phyloP scores from a whole-genome alignment of 2,113 vertebrate species.

The Procavia capensis region DNA sequence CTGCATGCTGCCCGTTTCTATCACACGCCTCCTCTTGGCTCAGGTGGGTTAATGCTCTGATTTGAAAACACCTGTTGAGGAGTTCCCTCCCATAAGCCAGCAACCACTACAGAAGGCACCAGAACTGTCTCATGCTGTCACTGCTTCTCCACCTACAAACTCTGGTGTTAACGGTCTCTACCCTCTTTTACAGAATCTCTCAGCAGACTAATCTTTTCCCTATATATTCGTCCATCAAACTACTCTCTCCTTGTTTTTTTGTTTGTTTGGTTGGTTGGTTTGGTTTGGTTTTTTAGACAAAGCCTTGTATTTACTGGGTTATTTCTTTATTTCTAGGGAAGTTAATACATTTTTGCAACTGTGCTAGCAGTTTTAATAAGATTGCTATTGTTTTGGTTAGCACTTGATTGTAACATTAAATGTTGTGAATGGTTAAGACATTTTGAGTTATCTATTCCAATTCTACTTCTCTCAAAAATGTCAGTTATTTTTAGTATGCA shows the following conservation, averaged over 20 bases:
- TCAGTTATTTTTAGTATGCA: slow-evolving; percentile 35
- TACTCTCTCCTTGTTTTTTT: neutral
- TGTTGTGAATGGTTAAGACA: slow-evolving; percentile 1
- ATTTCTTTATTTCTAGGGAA: neutral
- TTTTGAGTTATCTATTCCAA: slow-evolving; percentile 33
- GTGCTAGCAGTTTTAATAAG: neutral
- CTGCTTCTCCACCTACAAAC: neutral
- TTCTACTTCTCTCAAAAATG: slow-evolving; percentile 29
- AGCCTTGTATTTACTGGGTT: neutral
- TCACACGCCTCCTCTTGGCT: neutral
- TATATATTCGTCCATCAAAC: neutral
- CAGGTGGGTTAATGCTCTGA: neutral
- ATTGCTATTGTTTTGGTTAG: neutral
- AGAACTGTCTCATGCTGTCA: neutral
- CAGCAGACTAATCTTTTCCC: too few species aligned
- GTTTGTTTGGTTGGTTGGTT: too few species aligned
- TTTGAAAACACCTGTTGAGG: neutral
- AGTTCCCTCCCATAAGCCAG: neutral
- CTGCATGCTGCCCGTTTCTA: accelerated
- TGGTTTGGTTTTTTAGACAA: neutral
- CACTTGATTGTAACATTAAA: slow-evolving; percentile 5
- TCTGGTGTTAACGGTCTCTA: neutral
- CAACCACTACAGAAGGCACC: neutral
- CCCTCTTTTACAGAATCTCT: neutral
- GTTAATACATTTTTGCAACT: neutral